Conservation (phyloP, 2,113 vertebrate genomes). For the Myanophis thanlyinensis region DNA sequence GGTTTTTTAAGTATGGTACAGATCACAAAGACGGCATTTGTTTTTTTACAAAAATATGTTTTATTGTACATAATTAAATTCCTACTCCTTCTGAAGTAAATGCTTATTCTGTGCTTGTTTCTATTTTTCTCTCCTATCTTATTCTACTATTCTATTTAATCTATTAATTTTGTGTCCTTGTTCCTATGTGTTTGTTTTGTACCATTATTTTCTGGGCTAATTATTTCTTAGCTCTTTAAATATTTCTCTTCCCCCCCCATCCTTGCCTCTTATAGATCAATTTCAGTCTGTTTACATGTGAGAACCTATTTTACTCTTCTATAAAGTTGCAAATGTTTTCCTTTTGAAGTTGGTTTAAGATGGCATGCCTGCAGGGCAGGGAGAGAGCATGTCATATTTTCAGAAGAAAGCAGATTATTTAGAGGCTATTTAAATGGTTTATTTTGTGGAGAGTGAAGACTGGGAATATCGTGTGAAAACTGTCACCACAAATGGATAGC, state of each 20-base stretch:
- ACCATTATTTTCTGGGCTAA: background rate
- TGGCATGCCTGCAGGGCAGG: background rate
- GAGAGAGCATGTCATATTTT: background rate
- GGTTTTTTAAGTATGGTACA: background rate
- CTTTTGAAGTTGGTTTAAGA: background rate
- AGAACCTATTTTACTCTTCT: background rate
- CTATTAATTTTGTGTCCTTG: background rate
- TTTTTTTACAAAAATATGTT: background rate
- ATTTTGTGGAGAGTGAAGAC: background rate
- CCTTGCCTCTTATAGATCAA: background rate
- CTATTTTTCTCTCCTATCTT: background rate
- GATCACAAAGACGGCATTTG: background rate
- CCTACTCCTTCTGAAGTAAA: background rate
- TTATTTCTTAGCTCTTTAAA: background rate
- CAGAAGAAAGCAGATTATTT: background rate
- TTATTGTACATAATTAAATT: background rate
- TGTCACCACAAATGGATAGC: background rate
- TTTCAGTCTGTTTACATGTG: background rate
- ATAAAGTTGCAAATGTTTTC: background rate
- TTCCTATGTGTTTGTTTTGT: background rate
- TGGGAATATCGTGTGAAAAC: background rate
- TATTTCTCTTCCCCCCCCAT: background rate
- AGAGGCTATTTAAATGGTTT: background rate
- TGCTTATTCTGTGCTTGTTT: background rate
- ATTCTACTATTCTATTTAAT: background rate